Base-by-base conservation (phyloP, 2,113 vertebrate species). In the Takifugu bimaculatus region DNA sequence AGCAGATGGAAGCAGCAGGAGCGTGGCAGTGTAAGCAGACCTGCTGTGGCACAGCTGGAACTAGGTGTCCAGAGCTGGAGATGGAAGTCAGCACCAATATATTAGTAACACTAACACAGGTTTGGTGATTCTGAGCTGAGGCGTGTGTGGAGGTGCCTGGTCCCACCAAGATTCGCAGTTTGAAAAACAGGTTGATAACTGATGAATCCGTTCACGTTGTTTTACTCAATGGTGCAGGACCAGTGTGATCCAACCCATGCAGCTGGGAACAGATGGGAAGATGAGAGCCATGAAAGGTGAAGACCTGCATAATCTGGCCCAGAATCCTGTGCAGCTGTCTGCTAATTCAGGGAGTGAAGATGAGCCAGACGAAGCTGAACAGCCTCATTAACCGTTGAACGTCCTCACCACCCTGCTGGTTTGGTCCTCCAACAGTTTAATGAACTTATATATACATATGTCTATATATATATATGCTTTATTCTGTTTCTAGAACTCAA, bases 201-300 rank as follows among this genome's bases (percentile, higher is more conserved):
- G 26, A 42, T 52, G 12, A 28, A 26, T 7, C 7, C 4, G 29
- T 20, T 7, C 51, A 47, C 28, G 13, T 13, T 6, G 26, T 15
- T 53, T 48, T 2, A 0, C 43, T 6, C 11, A 6, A 65, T 14
- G 11, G 10, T 54, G 1, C 86, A 98, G 96, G 69, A 90, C 88
- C 71, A 90, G 89, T 32, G 67, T 95, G 63, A 95, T 98, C 83
- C 93, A 95, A 79, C 96, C 95, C 27, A 94, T 98, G 95, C 91
- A 92, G 42, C 91, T 98, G 60, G 88, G 85, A 0, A 88, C 92
- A 4, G 93, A 91, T 0, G 96, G 95, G 25, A 94, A 80, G 68
- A 92, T 97, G 71, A 92, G 88, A 0, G 90, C 92, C 53, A 79
- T 97, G 75, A 90, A 93, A 63, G 75, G 90, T 10, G 89, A 89